Percentiles rank a stretch among this genome's conserved stretches.
phyloP scores from a whole-genome alignment of 53 echinoderm and acorn worm species.

The Luidia sarsii region DNA sequence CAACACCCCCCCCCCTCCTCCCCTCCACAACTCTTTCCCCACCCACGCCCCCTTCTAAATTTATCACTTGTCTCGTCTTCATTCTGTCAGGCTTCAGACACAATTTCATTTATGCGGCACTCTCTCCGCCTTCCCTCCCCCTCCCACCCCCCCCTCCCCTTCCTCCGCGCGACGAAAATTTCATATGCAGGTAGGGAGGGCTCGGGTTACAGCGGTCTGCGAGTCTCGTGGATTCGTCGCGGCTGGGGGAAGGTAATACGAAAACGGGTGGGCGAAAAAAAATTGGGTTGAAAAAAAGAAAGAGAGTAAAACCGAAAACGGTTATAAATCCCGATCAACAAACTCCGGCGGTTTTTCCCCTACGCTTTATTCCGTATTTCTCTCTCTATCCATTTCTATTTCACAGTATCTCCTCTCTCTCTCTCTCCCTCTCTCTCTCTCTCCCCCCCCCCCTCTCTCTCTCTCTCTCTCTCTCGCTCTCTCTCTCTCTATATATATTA shows the following conservation, averaged over 20 bases:
- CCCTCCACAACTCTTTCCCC: no score
- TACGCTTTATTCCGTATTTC: background rate
- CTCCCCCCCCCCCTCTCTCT: no score
- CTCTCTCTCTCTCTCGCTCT: no score
- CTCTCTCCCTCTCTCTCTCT: no score
- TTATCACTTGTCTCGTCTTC: conserved; percentile 39
- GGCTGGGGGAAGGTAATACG: conserved; percentile 34
- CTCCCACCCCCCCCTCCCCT: no score
- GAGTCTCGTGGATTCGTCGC: conserved; percentile 30
- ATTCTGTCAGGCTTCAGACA: conserved; percentile 43
- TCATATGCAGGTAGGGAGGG: conserved; percentile 55
- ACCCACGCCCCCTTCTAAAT: no score
- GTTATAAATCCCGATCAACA: conserved; percentile 45
- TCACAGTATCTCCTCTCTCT: conserved; percentile 13
- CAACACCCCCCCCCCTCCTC: no score
- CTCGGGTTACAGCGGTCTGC: conserved; percentile 30
- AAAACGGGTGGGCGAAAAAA: conserved; percentile 20
- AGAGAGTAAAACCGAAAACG: conserved; percentile 17
- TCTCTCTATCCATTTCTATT: no score
- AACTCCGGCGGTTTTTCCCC: conserved; percentile 34
- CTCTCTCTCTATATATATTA: no score
- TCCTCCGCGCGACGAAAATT: conserved; percentile 48
- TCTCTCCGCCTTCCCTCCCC: no score
- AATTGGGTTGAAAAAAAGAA: background rate
- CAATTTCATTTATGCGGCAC: conserved; percentile 57